Conservation (phyloP, 2,888 invertebrate genomes). For the Nasonovia ribisnigri region DNA sequence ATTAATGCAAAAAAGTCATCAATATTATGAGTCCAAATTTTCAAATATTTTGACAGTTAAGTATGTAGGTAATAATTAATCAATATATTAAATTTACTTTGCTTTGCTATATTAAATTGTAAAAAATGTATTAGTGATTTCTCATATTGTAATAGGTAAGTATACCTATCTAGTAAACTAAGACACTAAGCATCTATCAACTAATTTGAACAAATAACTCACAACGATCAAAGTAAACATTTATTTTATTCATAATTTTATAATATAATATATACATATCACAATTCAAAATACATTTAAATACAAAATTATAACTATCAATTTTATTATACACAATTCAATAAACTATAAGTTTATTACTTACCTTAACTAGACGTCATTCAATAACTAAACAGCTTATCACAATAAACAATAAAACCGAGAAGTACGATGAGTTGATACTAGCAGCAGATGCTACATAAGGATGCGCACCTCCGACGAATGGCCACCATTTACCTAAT, state of each 20-base stretch:
- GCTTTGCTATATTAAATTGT: background rate
- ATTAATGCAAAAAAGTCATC: background rate
- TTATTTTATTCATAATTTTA: slow-evolving; percentile 37
- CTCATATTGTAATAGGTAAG: background rate
- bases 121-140: background rate
- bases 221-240: slow-evolving; percentile 27
- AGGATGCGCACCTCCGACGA: slow-evolving; percentile 59
- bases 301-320: slow-evolving; percentile 45
- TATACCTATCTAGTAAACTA: too few relatives aligned
- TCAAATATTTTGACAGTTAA: background rate
- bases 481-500: slow-evolving; percentile 57
- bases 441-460: slow-evolving; percentile 39
- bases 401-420: slow-evolving; percentile 31
- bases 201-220: background rate
- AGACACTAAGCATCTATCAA: too few relatives aligned
- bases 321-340: slow-evolving; percentile 24
- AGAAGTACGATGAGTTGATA: slow-evolving; percentile 32
- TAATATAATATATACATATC: slow-evolving; percentile 28
- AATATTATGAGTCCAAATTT: background rate
- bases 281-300: slow-evolving; percentile 37
- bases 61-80: background rate
- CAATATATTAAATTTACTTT: too few relatives aligned
- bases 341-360: slow-evolving; percentile 18
- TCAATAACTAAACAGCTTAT: slow-evolving; percentile 36
- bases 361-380: background rate